Percentiles rank a stretch among this genome's conserved stretches.
These are phyloP conservation scores for Scaptomyza polygonia DNA, from an alignment of 2,888 invertebrate species.

Conservation along the genomic window DNA sequence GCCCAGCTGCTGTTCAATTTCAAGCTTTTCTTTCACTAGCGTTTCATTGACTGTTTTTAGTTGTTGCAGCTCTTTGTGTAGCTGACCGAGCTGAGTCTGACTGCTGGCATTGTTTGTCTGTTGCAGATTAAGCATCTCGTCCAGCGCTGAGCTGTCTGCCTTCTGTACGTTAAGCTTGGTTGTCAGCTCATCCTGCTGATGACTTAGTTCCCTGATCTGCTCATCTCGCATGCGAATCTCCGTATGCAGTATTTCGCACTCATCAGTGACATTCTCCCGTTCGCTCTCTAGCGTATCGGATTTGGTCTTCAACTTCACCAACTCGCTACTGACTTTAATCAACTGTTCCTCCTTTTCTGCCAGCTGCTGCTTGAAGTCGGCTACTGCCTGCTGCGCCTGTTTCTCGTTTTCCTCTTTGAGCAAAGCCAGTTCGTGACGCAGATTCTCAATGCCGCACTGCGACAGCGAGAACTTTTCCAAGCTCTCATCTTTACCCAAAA, in stretches of 20 bases:
- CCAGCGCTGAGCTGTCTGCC: conserved; percentile 76
- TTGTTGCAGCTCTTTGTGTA: conserved; percentile 64
- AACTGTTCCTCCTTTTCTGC: conserved; percentile 67
- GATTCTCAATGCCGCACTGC: conserved; percentile 77
- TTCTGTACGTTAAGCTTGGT: conserved; percentile 73
- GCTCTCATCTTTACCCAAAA: conserved; percentile 80
- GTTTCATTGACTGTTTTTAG: conserved; percentile 62
- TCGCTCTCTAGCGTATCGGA: conserved; percentile 65
- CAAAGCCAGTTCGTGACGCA: conserved; percentile 69
- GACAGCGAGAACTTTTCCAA: conserved; percentile 82
- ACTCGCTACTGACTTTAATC: conserved; percentile 51
- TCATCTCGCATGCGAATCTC: conserved; percentile 72
- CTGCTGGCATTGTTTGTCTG: conserved; percentile 49
- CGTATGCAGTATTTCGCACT: conserved; percentile 70
- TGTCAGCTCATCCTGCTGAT: conserved; percentile 66
- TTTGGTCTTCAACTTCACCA: conserved; percentile 53
- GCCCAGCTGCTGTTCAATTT: conserved; percentile 22
- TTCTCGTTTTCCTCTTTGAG: conserved; percentile 76
- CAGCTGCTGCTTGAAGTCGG: conserved; percentile 56
- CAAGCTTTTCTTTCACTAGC: conserved; percentile 5
- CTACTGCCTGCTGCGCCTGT: conserved; percentile 55
- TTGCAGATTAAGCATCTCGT: conserved; percentile 72
- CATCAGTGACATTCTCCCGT: conserved; percentile 62
- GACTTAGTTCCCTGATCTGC: conserved; percentile 64
- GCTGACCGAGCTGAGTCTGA: conserved; percentile 53